phyloP scores from a whole-genome alignment of 1,140 invertebrate genomes.

The Rhyacophila brunnea region DNA sequence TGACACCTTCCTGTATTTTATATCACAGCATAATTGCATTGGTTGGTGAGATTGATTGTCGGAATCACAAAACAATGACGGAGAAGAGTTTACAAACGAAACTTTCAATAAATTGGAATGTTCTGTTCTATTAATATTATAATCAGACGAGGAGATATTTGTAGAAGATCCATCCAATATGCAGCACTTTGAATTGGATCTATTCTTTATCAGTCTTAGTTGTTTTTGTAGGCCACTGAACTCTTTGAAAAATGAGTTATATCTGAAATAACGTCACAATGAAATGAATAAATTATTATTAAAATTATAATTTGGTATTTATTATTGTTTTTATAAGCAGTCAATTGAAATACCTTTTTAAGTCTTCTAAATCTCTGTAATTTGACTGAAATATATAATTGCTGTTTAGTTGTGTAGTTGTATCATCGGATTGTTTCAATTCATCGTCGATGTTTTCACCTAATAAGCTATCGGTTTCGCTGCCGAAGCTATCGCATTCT shows the following conservation, averaged over 20 bases:
- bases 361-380: constrained; percentile 54
- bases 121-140: constrained; percentile 24
- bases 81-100: constrained; percentile 19
- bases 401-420: not conserved
- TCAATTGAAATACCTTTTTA: constrained; percentile 44
- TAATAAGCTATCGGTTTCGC: constrained; percentile 13
- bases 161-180: constrained; percentile 41
- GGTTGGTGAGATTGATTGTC: constrained; percentile 8
- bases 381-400: constrained; percentile 35
- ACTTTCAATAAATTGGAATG: constrained; percentile 23
- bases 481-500: constrained; percentile 1
- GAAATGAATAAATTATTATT: not conserved
- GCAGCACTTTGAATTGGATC: constrained; percentile 48
- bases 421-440: constrained; percentile 13
- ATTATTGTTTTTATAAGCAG: not conserved
- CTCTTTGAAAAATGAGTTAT: constrained; percentile 58
- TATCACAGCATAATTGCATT: constrained; percentile 5
- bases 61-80: constrained; percentile 15
- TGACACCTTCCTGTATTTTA: constrained; percentile 7
- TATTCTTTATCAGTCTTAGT: constrained; percentile 47
- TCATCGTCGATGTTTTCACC: constrained; percentile 13
- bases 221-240: constrained; percentile 54
- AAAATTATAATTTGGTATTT: not conserved
- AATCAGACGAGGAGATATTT: constrained; percentile 23
- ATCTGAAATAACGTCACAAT: constrained; percentile 44